phyloP scores from a whole-genome alignment of 2,797 vertebrate genomes.

The Chanos chanos region DNA sequence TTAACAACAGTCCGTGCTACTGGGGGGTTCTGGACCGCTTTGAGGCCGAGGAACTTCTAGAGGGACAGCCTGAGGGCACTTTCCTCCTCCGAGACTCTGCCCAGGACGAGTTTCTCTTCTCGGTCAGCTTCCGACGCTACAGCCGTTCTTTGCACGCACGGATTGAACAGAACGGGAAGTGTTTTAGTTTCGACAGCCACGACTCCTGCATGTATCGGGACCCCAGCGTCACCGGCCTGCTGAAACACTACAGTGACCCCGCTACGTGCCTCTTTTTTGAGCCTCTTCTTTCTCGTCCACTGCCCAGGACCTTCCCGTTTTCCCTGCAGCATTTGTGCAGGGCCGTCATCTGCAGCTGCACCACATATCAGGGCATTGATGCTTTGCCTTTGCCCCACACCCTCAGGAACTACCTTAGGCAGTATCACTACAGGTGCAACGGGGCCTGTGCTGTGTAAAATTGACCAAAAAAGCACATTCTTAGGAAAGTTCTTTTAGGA shows the following conservation, averaged over 20 bases:
- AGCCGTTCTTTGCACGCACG: constrained; percentile 94
- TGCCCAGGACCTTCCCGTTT: constrained; percentile 92
- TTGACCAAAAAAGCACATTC: not conserved
- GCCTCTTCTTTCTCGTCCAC: constrained; percentile 87
- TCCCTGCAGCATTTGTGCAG: constrained; percentile 90
- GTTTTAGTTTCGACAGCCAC: constrained; percentile 94
- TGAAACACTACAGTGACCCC: constrained; percentile 92
- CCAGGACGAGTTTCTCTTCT: constrained; percentile 95
- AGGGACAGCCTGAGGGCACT: constrained; percentile 93
- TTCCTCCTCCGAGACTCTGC: constrained; percentile 93
- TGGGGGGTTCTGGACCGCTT: constrained; percentile 97
- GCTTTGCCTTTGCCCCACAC: constrained; percentile 81
- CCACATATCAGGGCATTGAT: constrained; percentile 86
- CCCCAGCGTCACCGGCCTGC: constrained; percentile 86
- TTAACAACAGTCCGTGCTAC: constrained; percentile 94
- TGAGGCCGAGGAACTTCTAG: constrained; percentile 89
- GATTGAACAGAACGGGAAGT: constrained; percentile 93
- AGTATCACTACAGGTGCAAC: constrained; percentile 93
- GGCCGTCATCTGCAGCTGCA: constrained; percentile 87
- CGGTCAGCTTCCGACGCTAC: constrained; percentile 93
- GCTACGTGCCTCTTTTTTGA: constrained; percentile 96
- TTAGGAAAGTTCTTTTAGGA: too few species aligned
- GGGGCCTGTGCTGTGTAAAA: constrained; percentile 65
- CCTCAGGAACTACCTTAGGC: constrained; percentile 88
- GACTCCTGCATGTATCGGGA: constrained; percentile 96